These are phyloP conservation scores for Neotoxoptera formosana DNA, from an alignment of 1,140 invertebrate genomes.

Conservation along the genomic window DNA sequence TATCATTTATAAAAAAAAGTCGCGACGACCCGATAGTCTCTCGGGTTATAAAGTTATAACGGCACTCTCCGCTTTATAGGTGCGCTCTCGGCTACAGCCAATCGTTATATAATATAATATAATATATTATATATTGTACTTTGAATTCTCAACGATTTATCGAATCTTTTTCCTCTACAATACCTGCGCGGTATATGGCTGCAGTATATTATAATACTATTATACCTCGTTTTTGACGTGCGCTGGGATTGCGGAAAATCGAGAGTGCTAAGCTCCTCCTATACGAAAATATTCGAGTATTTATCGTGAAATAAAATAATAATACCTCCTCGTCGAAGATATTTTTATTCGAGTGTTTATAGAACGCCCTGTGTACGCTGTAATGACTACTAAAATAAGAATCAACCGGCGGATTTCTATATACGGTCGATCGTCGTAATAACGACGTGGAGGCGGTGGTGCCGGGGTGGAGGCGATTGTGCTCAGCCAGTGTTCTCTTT, in stretches of 20 bases:
- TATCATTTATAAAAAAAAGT: not conserved
- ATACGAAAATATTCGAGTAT: too few species aligned
- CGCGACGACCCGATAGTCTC: not conserved
- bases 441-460: too few species aligned
- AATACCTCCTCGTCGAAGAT: not conserved
- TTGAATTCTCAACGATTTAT: not conserved
- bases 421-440: not conserved
- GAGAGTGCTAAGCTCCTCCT: not conserved
- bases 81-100: not conserved
- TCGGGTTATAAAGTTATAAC: not conserved
- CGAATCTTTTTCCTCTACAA: not conserved
- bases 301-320: too few species aligned
- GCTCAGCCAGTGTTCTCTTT: not conserved
- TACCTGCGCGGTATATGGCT: too few species aligned
- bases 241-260: not conserved
- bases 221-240: not conserved
- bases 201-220: too few species aligned
- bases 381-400: not conserved
- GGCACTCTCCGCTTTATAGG: not conserved
- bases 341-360: not conserved
- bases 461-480: not conserved
- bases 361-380: not conserved
- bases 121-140: too few species aligned
- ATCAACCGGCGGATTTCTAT: not conserved
- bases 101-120: too few species aligned